phyloP scores from a whole-genome alignment of 2,113 vertebrate genomes.

The Upupa epops region DNA sequence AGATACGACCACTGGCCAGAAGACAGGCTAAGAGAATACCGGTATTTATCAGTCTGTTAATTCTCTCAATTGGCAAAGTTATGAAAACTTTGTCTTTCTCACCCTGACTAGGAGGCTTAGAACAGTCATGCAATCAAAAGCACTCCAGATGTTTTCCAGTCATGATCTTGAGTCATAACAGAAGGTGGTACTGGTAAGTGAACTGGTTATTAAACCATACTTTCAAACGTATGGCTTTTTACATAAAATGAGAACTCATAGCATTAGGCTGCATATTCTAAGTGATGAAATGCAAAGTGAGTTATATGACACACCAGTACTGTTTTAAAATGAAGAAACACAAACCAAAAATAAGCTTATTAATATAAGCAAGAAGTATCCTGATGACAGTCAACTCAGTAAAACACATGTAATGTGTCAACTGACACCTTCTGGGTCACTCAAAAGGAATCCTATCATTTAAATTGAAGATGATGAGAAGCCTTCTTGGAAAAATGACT shows the following conservation, averaged over 20 bases:
- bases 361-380: background rate
- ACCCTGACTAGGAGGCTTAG: background rate
- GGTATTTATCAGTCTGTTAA: background rate
- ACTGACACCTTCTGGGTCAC: background rate
- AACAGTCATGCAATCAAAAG: background rate
- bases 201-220: background rate
- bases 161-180: constrained; percentile 15
- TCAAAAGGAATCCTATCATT: constrained; percentile 16
- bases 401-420: constrained; percentile 20
- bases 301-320: background rate
- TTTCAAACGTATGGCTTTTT: constrained; percentile 3
- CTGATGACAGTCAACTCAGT: background rate
- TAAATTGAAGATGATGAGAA: constrained; percentile 11
- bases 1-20: background rate
- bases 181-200: background rate
- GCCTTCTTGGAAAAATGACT: background rate
- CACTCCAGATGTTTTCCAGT: background rate
- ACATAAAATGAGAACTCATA: background rate
- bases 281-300: background rate
- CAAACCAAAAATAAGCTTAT: constrained; percentile 11
- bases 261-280: background rate
- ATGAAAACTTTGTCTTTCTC: background rate
- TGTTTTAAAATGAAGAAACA: background rate
- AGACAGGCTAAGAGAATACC: background rate
- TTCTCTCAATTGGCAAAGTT: background rate